Evolutionary conservation across 2,113 vertebrate species (phyloP).

Genomic region (Fregata magnificens): DNA sequence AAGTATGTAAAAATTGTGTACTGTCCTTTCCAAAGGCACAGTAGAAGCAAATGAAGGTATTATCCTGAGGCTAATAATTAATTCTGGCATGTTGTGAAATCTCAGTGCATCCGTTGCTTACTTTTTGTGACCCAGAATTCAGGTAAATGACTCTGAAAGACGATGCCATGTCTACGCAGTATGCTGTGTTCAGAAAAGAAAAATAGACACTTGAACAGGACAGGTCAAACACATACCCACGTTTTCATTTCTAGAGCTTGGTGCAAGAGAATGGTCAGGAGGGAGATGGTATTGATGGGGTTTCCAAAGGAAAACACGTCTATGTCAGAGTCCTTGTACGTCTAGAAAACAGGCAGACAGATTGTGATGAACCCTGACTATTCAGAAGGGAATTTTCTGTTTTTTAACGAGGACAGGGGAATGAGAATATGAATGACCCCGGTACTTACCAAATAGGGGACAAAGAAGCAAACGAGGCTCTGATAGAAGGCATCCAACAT

Average conservation of each 20-base stretch:
- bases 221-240: conserved; percentile 81
- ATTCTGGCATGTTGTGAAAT: neutral
- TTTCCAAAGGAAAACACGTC: conserved; percentile 90
- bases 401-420: neutral
- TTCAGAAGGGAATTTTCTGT: neutral
- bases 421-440: neutral
- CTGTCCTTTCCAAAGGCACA: neutral
- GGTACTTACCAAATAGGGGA: conserved; percentile 89
- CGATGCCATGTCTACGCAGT: neutral
- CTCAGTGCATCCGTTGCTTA: neutral
- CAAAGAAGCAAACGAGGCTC: conserved; percentile 91
- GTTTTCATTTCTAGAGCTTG: conserved; percentile 92
- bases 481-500: conserved; percentile 94
- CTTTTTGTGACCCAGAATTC: neutral
- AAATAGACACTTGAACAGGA: neutral
- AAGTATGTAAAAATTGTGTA: neutral
- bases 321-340: conserved; percentile 82
- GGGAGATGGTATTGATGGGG: conserved; percentile 85
- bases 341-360: conserved; percentile 67
- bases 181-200: neutral
- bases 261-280: conserved; percentile 90
- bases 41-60: neutral
- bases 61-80: neutral
- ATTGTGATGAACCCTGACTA: neutral
- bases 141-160: neutral